phyloP scores from a whole-genome alignment of 2,888 invertebrate genomes.

The Oligia fasciuncula region DNA sequence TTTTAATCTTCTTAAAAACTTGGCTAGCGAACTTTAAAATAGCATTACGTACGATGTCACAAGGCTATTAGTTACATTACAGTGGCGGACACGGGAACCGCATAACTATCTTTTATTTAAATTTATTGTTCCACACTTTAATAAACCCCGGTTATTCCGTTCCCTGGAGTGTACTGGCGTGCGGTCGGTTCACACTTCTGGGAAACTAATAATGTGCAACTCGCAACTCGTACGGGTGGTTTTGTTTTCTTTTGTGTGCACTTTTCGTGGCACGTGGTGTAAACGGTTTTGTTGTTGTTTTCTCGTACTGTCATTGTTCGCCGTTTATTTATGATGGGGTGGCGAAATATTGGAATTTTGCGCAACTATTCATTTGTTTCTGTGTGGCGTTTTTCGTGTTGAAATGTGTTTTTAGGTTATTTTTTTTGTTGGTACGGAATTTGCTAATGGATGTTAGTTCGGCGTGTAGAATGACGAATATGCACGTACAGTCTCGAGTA shows the following conservation, averaged over 20 bases:
- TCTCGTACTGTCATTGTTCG: slow-evolving; percentile 60
- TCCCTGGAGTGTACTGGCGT: slow-evolving; percentile 75
- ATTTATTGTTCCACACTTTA: slow-evolving; percentile 87
- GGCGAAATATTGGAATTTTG: slow-evolving; percentile 63
- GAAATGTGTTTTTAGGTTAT: slow-evolving; percentile 27
- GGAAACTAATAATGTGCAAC: slow-evolving; percentile 79
- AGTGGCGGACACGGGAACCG: slow-evolving; percentile 82
- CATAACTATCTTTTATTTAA: slow-evolving; percentile 88
- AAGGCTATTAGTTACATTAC: slow-evolving; percentile 78
- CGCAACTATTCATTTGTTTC: slow-evolving; percentile 38
- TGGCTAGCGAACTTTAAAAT: slow-evolving; percentile 54
- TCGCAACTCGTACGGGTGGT: slow-evolving; percentile 64
- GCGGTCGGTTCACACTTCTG: slow-evolving; percentile 65
- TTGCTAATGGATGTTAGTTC: slow-evolving; percentile 46
- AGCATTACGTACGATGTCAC: slow-evolving; percentile 63
- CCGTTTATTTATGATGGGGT: slow-evolving; percentile 64
- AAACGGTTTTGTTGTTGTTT: slow-evolving; percentile 68
- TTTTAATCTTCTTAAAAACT: slow-evolving; percentile 54
- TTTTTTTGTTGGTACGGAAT: slow-evolving; percentile 12
- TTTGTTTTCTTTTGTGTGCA: slow-evolving; percentile 67
- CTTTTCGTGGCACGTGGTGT: slow-evolving; percentile 71
- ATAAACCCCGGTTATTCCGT: slow-evolving; percentile 77
- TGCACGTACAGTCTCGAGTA: neutral
- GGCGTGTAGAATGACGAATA: slow-evolving; percentile 1
- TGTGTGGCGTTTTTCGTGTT: slow-evolving; percentile 29